Percentiles rank a stretch among this genome's conserved stretches.
These are phyloP conservation scores for Bradypus variegatus DNA, from an alignment of 2,797 vertebrate genomes.

Conservation along the genomic window DNA sequence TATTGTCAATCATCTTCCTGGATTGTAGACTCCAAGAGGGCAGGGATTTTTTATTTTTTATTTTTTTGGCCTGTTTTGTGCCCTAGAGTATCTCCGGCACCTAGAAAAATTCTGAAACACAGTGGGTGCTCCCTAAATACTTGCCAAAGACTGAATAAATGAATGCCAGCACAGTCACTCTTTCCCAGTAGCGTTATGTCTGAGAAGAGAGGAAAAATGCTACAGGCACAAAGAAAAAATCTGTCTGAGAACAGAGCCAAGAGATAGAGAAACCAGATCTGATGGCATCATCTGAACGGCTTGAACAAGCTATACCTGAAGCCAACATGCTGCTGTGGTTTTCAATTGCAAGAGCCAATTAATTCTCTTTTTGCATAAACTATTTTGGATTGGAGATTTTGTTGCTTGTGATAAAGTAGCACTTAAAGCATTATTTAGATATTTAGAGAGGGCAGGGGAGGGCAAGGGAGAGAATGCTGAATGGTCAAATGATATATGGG, in stretches of 20 bases:
- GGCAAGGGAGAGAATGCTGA: too few relatives aligned
- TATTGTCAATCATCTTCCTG: background rate
- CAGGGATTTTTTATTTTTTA: background rate
- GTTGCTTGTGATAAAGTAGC: background rate
- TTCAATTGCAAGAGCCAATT: background rate
- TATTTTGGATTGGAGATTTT: background rate
- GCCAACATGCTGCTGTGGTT: fast-evolving
- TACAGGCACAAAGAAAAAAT: background rate
- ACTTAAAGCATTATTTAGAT: background rate
- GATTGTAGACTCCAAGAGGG: background rate
- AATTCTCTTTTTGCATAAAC: background rate
- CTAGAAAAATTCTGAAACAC: background rate
- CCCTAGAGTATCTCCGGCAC: background rate
- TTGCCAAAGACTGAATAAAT: background rate
- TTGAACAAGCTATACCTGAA: background rate
- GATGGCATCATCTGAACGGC: background rate
- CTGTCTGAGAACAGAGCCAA: background rate
- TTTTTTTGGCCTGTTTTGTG: background rate
- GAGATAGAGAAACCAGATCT: background rate
- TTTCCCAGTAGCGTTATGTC: background rate
- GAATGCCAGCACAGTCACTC: background rate
- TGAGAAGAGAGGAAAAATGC: background rate
- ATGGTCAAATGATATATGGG: background rate
- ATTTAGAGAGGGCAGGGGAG: background rate
- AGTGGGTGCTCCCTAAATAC: background rate